These are phyloP conservation scores for Chymomyza procnemis DNA, from an alignment of 2,888 invertebrate species.

Conservation along the genomic window DNA sequence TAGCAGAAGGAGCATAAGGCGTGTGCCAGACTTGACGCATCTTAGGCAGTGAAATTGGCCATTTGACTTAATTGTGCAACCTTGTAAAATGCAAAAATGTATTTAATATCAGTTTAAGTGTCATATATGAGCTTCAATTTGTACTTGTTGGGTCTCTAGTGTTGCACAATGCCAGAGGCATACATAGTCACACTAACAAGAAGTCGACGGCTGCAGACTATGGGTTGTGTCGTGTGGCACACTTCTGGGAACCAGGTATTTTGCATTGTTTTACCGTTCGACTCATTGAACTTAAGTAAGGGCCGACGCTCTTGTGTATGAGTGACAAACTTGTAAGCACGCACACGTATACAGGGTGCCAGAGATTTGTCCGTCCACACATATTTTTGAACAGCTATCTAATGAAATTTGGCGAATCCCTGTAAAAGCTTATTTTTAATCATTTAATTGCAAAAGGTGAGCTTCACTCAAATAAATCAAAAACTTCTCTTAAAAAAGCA, in stretches of 20 bases:
- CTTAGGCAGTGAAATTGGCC: conserved; percentile 45
- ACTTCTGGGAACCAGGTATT: conserved; percentile 60
- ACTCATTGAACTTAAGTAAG: conserved; percentile 64
- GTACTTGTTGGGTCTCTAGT: background rate
- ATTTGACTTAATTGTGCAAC: conserved; percentile 38
- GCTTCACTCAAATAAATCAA: too few species aligned
- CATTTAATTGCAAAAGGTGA: too few species aligned
- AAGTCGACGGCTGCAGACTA: background rate
- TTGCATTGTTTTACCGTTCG: conserved; percentile 47
- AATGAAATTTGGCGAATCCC: too few species aligned
- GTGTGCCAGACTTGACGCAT: conserved; percentile 38
- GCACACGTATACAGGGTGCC: background rate
- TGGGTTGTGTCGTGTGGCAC: conserved; percentile 41
- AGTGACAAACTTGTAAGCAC: conserved; percentile 13
- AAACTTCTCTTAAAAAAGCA: too few species aligned
- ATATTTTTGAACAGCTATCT: too few species aligned
- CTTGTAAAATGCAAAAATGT: conserved; percentile 18
- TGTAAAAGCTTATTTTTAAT: too few species aligned
- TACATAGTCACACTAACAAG: conserved; percentile 5
- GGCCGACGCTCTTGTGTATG: conserved; percentile 53
- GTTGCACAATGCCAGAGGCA: background rate
- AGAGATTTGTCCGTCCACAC: too few species aligned
- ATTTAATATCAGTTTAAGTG: background rate
- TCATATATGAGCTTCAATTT: background rate
- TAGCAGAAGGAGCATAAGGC: conserved; percentile 15